Conservation (phyloP, 2,797 vertebrate genomes). For the Onychomys torridus region DNA sequence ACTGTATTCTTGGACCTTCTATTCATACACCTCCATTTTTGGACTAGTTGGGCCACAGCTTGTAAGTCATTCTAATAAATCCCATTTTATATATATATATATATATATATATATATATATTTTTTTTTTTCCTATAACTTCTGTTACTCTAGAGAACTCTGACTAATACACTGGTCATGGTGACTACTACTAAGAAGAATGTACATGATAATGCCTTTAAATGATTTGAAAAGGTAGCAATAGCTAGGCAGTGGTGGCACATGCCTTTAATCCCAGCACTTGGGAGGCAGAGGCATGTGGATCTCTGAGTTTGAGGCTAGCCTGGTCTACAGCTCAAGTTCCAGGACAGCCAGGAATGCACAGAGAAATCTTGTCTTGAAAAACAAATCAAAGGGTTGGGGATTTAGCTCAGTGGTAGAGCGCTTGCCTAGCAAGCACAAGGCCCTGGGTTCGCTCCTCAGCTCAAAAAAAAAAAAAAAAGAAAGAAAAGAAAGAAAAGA, state of each 20-base stretch:
- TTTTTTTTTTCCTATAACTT: neutral
- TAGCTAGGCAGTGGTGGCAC: neutral
- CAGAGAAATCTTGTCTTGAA: neutral
- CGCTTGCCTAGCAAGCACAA: too few relatives aligned
- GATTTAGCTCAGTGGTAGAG: too few relatives aligned
- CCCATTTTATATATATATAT: neutral
- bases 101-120: too few relatives aligned
- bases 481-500: too few relatives aligned
- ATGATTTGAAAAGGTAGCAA: constrained; percentile 24
- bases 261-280: neutral
- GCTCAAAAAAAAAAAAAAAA: too few relatives aligned
- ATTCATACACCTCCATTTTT: neutral
- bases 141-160: neutral
- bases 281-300: neutral
- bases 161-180: too few relatives aligned
- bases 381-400: too few relatives aligned
- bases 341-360: neutral
- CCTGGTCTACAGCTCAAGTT: neutral
- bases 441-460: too few relatives aligned
- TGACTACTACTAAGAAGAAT: too few relatives aligned
- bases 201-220: neutral
- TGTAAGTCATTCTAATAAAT: neutral
- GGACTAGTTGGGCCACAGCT: neutral
- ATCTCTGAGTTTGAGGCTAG: neutral
- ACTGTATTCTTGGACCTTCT: neutral